Conservation (phyloP, 1,140 invertebrate genomes). For the Musca vetustissima region DNA sequence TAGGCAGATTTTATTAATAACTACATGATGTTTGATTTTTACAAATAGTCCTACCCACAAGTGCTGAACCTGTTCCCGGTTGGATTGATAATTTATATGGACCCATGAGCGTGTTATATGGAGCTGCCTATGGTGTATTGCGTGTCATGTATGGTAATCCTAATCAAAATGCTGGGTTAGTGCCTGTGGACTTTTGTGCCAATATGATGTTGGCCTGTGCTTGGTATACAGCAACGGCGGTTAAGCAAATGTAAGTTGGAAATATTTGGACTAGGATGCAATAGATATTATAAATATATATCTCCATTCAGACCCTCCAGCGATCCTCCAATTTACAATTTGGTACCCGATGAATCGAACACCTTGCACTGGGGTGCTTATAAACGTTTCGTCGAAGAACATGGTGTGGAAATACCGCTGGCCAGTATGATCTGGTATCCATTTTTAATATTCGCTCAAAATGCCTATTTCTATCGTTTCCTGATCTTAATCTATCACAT, state of each 20-base stretch:
- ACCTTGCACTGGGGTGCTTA: slow-evolving; percentile 63
- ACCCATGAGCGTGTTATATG: slow-evolving; percentile 72
- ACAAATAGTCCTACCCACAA: slow-evolving; percentile 81
- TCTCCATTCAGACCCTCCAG: neutral
- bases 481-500: slow-evolving; percentile 59
- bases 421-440: slow-evolving; percentile 58
- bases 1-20: no score
- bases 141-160: slow-evolving; percentile 65
- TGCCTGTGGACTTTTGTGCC: slow-evolving; percentile 79
- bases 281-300: no score
- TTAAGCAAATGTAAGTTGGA: neutral
- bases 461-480: slow-evolving; percentile 52
- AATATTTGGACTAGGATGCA: no score
- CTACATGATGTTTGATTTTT: no score
- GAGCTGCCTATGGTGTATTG: slow-evolving; percentile 71
- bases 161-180: slow-evolving; percentile 67
- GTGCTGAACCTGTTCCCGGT: slow-evolving; percentile 70
- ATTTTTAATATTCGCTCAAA: slow-evolving; percentile 52
- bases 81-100: slow-evolving; percentile 94
- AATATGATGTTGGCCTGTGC: slow-evolving; percentile 74
- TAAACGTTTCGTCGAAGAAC: slow-evolving; percentile 29
- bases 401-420: slow-evolving; percentile 42
- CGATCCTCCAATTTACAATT: slow-evolving; percentile 66
- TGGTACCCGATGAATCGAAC: slow-evolving; percentile 65
- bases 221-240: slow-evolving; percentile 38